Base-by-base conservation (phyloP, 2,888 invertebrate genomes). In the Dryomyza anilis region DNA sequence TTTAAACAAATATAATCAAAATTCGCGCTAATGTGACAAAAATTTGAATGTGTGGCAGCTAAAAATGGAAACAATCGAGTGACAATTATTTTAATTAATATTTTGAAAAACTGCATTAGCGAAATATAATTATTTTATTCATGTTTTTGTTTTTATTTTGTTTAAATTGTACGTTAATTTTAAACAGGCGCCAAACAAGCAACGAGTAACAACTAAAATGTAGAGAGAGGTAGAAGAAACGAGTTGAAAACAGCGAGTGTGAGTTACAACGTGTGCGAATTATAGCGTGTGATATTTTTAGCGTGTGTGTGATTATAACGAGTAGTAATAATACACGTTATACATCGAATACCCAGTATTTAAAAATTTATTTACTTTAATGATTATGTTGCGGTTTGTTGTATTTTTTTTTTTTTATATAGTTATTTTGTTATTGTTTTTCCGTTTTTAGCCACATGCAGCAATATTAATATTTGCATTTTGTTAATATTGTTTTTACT, bases 281-380 rank as follows among this genome's bases (percentile, higher is more conserved):
- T 29, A 58, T 36, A 21, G 36, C 30, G 33, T n/a, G 7, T 16
- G 30, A n/a, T 23, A 23, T 39, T 36, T 55, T 39, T 39, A 39
- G 39, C 12, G 39, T 39, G 6, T 8, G 5, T 30, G 19, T 30
- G 29, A 19, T 48, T 48, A 33, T 21, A 52, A 14, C 27, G 39
- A 25, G 16, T n/a, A 33, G 39, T 14, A 27, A 27, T 14, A 50
- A 50, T 4, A 19, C n/a, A 29, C 14, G 14, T n/a, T 50, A 27
- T n/a, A 1, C 14, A 27, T 25, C 27, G 25, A 46, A n/a, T n/a
- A n/a, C n/a, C n/a, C n/a, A 53, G 29, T 19, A 30, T 39, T 61
- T 52, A 21, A 61, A 53, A 52, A n/a, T 29, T 39, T 61, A 53
- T 61, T 61, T 52, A 52, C 27, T 61, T 61, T 61, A 53, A 53